Evolutionary conservation across 2,888 invertebrate species (phyloP).

Genomic region (Conistra vaccinii): DNA sequence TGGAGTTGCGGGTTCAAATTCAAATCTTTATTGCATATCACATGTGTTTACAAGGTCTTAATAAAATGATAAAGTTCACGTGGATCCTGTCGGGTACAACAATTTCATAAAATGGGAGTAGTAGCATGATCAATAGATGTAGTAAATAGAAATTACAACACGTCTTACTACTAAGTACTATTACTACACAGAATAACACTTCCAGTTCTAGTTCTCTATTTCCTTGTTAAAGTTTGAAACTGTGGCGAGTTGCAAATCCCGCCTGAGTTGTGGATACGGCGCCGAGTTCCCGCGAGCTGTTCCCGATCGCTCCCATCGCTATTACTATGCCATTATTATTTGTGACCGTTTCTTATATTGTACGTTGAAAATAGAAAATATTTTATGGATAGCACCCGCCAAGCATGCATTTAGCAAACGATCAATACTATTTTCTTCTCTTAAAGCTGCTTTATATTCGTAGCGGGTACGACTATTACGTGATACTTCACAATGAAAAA

Average conservation of each 20-base stretch:
- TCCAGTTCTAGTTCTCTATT: slow-evolving; percentile 23
- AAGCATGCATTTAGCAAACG: neutral
- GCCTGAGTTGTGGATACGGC: slow-evolving; percentile 64
- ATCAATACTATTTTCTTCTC: neutral
- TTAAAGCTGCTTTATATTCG: neutral
- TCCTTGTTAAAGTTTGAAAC: slow-evolving; percentile 55
- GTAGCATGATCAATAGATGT: too few species aligned
- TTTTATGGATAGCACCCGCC: neutral
- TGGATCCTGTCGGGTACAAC: too few species aligned
- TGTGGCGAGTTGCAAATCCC: slow-evolving; percentile 73
- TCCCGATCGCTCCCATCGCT: slow-evolving; percentile 21
- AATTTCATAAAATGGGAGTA: too few species aligned
- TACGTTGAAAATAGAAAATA: slow-evolving; percentile 5
- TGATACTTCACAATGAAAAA: neutral
- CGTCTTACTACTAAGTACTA: neutral
- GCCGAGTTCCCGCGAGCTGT: slow-evolving; percentile 44
- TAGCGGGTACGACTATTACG: neutral
- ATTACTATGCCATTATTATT: slow-evolving; percentile 31
- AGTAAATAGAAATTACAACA: too few species aligned
- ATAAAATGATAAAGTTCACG: too few species aligned
- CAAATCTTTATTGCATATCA: too few species aligned
- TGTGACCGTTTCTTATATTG: neutral
- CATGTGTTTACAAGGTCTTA: too few species aligned
- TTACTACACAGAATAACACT: neutral
- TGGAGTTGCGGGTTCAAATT: neutral